Evolutionary conservation across 2,888 invertebrate species (phyloP).

Genomic region (Synanthedon myopaeformis): DNA sequence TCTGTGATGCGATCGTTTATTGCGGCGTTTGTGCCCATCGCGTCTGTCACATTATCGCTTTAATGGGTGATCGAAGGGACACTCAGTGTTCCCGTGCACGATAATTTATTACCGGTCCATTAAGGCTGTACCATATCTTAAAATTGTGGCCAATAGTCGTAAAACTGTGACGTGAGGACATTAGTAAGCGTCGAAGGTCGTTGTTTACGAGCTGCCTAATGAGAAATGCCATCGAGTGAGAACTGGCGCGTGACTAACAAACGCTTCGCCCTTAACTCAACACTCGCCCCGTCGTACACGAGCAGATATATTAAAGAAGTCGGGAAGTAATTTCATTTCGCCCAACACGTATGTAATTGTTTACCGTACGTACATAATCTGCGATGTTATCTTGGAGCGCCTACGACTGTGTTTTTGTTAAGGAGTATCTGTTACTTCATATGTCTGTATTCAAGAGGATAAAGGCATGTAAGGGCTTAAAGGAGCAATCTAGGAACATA

Average conservation of each 20-base stretch:
- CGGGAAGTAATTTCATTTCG: constrained; percentile 20
- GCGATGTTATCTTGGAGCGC: not conserved
- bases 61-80: constrained; percentile 27
- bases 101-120: constrained; percentile 34
- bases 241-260: constrained; percentile 45
- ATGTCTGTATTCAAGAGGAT: constrained; percentile 12
- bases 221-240: constrained; percentile 42
- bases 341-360: constrained; percentile 12
- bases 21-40: constrained; percentile 5
- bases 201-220: constrained; percentile 59
- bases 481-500: constrained; percentile 1
- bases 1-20: constrained; percentile 3
- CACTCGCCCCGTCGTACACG: constrained; percentile 11
- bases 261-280: constrained; percentile 26
- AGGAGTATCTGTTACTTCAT: constrained; percentile 8
- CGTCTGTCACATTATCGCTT: constrained; percentile 11
- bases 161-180: constrained; percentile 48
- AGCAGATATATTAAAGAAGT: constrained; percentile 17
- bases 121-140: constrained; percentile 27
- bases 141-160: constrained; percentile 45
- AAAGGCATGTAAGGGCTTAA: constrained; percentile 8
- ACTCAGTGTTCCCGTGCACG: constrained; percentile 17
- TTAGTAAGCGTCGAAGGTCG: constrained; percentile 54
- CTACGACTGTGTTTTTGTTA: not conserved
- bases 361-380: constrained; percentile 8